A percentile compares a stretch with the other conserved stretches of the same genome.
Evolutionary conservation across 2,113 vertebrate species (phyloP).

Genomic region (Eidolon helvum): DNA sequence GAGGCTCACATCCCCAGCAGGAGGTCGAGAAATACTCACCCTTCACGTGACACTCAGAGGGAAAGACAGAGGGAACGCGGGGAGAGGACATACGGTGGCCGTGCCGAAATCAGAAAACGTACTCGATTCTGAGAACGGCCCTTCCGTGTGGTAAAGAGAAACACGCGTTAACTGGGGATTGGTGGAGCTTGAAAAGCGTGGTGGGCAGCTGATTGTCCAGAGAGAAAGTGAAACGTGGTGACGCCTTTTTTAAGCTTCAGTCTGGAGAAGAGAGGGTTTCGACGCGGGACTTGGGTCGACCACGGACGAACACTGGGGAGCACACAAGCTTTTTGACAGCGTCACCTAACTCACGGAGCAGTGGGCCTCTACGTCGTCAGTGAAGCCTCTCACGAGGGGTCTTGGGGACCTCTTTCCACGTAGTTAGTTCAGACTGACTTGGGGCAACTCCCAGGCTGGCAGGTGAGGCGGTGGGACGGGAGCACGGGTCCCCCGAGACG

Average conservation of each 20-base stretch:
- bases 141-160: neutral
- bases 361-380: accelerated
- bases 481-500: neutral
- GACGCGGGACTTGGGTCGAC: neutral
- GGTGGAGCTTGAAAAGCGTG: accelerated
- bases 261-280: neutral
- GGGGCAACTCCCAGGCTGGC: neutral
- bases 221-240: accelerated
- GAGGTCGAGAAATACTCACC: accelerated
- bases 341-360: neutral
- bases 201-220: accelerated
- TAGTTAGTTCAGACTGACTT: neutral
- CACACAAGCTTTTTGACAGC: neutral
- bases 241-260: neutral
- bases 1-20: neutral
- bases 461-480: neutral
- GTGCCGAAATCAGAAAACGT: accelerated
- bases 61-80: accelerated
- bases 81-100: accelerated
- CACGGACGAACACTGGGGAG: neutral
- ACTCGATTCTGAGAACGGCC: accelerated
- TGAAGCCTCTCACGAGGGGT: neutral
- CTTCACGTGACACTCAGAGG: accelerated
- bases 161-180: accelerated
- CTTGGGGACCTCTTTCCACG: neutral